phyloP scores from a whole-genome alignment of 2,797 vertebrate genomes.

The Myotis pilosus region DNA sequence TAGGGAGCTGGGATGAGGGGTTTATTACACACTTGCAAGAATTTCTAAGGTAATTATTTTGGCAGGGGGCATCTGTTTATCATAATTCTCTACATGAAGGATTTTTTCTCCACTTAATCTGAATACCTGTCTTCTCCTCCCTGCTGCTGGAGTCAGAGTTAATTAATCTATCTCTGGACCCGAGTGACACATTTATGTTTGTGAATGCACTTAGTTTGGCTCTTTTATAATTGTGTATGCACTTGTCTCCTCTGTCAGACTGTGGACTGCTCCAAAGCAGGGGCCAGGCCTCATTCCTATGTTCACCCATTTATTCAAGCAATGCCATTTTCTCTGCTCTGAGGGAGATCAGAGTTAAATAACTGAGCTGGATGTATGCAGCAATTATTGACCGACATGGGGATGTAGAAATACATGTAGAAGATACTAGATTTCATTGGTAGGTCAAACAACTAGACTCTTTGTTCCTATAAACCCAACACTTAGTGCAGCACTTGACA shows the following conservation, averaged over 20 bases:
- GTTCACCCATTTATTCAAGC: not conserved
- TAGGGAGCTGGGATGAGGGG: not conserved
- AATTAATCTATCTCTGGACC: not conserved
- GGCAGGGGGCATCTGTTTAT: not conserved
- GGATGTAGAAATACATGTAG: not conserved
- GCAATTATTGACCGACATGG: not conserved
- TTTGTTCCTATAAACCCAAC: not conserved
- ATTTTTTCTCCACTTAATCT: not conserved
- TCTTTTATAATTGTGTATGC: rapidly evolving
- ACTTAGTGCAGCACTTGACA: rapidly evolving
- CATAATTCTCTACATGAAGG: not conserved
- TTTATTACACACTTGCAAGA: not conserved
- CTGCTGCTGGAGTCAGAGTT: not conserved
- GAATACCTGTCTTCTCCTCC: not conserved
- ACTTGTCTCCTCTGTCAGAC: too few relatives aligned
- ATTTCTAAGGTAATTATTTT: not conserved
- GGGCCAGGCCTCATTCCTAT: not conserved
- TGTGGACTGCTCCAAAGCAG: too few relatives aligned
- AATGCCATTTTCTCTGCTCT: not conserved
- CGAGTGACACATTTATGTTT: rapidly evolving
- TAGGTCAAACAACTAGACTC: not conserved
- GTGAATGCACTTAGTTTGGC: rapidly evolving
- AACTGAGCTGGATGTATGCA: rapidly evolving
- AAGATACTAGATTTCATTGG: not conserved
- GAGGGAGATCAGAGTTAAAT: not conserved